Conservation (phyloP, 2,888 invertebrate species). For the Mellilla xanthometata region DNA sequence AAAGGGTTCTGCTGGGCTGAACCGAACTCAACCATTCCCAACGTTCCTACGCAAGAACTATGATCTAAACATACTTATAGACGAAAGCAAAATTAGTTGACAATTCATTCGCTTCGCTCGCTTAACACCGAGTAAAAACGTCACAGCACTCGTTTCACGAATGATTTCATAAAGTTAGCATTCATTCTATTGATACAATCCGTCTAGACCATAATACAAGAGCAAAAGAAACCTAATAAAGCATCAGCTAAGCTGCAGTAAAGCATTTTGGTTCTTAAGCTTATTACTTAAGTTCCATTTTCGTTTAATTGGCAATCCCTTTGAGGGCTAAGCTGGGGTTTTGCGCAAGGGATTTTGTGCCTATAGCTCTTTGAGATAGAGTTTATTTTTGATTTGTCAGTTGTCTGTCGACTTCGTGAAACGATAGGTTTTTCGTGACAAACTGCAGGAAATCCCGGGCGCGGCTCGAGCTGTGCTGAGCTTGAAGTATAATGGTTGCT, state of each 20-base stretch:
- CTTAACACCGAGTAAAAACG: too few relatives aligned
- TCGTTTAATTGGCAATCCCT: conserved; percentile 5
- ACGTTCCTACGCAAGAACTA: too few relatives aligned
- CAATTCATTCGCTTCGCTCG: too few relatives aligned
- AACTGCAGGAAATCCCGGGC: conserved; percentile 48
- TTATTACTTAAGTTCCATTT: conserved; percentile 11
- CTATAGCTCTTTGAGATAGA: conserved; percentile 21
- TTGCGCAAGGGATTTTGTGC: conserved; percentile 19
- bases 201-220: conserved; percentile 20
- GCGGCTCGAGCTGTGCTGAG: conserved; percentile 32
- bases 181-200: conserved; percentile 28
- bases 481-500: conserved; percentile 10
- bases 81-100: too few relatives aligned
- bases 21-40: too few relatives aligned
- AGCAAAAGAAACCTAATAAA: conserved; percentile 18
- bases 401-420: conserved; percentile 17
- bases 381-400: conserved; percentile 29
- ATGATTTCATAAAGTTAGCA: conserved; percentile 4
- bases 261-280: conserved; percentile 7
- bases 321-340: conserved; percentile 1
- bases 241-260: conserved; percentile 7
- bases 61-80: too few relatives aligned
- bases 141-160: too few relatives aligned
- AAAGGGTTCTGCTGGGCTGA: too few relatives aligned
- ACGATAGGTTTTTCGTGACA: conserved; percentile 44